phyloP scores from a whole-genome alignment of 2,797 vertebrate genomes.

The Myotis vivesi region DNA sequence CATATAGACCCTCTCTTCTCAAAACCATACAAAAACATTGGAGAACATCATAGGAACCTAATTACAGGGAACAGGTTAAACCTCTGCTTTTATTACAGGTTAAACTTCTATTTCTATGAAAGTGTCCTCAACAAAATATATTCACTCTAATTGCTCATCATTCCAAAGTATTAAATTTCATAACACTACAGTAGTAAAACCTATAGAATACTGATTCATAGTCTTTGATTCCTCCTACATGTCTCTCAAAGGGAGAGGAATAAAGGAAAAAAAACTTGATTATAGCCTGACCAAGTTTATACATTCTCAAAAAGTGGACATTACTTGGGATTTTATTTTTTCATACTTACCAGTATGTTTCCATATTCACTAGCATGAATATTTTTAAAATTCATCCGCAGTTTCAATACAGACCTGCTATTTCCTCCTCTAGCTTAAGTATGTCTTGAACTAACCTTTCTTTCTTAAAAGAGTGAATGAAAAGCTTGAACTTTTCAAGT shows the following conservation, averaged over 20 bases:
- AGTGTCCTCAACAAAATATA: slow-evolving; percentile 39
- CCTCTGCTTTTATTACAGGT: too few species aligned
- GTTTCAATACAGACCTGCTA: neutral
- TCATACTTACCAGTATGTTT: neutral
- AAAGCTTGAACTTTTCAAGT: neutral
- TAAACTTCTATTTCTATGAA: neutral
- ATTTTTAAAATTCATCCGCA: neutral
- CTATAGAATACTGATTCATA: neutral
- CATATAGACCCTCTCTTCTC: neutral
- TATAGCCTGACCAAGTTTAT: neutral
- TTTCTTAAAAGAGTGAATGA: neutral
- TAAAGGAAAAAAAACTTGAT: neutral
- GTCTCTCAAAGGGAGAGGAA: neutral
- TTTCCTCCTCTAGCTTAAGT: neutral
- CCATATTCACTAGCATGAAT: neutral
- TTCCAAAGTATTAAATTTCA: neutral
- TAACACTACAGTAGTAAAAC: neutral
- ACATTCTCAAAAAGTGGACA: neutral
- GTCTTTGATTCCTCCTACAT: neutral
- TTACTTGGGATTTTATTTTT: neutral
- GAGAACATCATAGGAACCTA: neutral
- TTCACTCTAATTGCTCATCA: slow-evolving; percentile 9
- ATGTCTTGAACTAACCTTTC: neutral
- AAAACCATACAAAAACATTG: neutral
- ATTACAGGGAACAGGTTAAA: neutral